phyloP scores from a whole-genome alignment of 2,113 vertebrate genomes.

The Salvelinus sp. region DNA sequence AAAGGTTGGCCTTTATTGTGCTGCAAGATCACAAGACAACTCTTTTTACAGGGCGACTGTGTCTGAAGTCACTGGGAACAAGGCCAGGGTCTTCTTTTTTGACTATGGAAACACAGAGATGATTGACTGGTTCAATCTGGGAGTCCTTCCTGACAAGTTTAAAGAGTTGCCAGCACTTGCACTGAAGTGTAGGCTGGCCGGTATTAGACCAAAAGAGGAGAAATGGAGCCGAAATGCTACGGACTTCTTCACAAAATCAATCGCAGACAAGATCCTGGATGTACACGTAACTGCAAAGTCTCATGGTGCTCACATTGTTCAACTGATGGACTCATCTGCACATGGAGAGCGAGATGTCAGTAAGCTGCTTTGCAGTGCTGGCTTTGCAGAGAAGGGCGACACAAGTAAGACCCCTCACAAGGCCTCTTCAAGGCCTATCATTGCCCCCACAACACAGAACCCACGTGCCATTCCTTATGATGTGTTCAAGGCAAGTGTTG shows the following conservation, averaged over 20 bases:
- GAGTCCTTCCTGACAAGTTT: slow-evolving; percentile 75
- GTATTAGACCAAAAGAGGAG: slow-evolving; percentile 67
- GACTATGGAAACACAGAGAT: slow-evolving; percentile 80
- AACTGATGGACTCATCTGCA: slow-evolving; percentile 75
- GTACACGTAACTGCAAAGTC: slow-evolving; percentile 69
- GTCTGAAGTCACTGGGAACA: slow-evolving; percentile 58
- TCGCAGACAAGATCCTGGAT: slow-evolving; percentile 78
- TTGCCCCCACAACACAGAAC: not conserved
- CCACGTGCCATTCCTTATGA: slow-evolving; percentile 5
- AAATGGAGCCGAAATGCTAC: slow-evolving; percentile 78
- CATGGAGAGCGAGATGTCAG: slow-evolving; percentile 76
- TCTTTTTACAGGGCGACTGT: slow-evolving; percentile 81
- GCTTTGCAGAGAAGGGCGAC: slow-evolving; percentile 70
- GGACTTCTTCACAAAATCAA: slow-evolving; percentile 78
- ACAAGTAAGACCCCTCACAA: slow-evolving; percentile 28
- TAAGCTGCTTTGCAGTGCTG: slow-evolving; percentile 73
- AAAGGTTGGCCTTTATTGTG: slow-evolving; percentile 79
- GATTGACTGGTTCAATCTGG: slow-evolving; percentile 69
- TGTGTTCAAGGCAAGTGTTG: not conserved
- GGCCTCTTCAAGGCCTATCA: not conserved
- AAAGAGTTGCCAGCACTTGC: slow-evolving; percentile 78
- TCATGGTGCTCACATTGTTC: slow-evolving; percentile 71
- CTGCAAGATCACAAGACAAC: slow-evolving; percentile 77
- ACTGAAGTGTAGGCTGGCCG: slow-evolving; percentile 80
- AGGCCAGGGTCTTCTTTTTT: slow-evolving; percentile 78